phyloP scores from a whole-genome alignment of 2,888 invertebrate species.

The Drosophila testacea region DNA sequence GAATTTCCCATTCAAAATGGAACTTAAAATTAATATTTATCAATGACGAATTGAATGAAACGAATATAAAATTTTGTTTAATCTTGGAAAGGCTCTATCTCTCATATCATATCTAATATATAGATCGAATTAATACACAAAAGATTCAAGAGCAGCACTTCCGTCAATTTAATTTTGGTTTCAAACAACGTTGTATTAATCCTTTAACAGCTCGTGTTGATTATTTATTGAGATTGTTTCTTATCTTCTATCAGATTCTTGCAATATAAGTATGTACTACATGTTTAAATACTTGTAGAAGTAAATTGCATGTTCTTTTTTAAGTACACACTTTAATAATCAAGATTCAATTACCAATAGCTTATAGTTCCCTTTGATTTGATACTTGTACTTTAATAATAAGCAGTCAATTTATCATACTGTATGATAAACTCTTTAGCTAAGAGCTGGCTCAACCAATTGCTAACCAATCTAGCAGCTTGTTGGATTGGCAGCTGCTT shows the following conservation, averaged over 20 bases:
- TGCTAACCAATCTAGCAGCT: neutral
- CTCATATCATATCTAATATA: no score
- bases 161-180: constrained; percentile 4
- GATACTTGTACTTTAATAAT: constrained; percentile 14
- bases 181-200: neutral
- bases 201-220: neutral
- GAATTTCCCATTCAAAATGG: no score
- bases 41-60: no score
- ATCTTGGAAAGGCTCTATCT: no score
- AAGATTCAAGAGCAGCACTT: no score
- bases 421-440: neutral
- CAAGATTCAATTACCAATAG: constrained; percentile 49
- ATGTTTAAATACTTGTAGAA: neutral
- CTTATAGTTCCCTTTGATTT: constrained; percentile 22
- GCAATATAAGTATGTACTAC: constrained; percentile 2
- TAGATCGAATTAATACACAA: no score
- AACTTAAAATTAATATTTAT: no score
- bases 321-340: constrained; percentile 44
- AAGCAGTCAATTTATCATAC: constrained; percentile 1
- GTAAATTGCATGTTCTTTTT: constrained; percentile 35
- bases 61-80: no score
- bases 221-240: constrained; percentile 27
- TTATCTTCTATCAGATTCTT: constrained; percentile 28
- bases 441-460: neutral
- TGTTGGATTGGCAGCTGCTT: constrained; percentile 26